Percentiles rank a stretch among this genome's conserved stretches.
These are phyloP conservation scores for Herpetotheres cachinnans DNA, from an alignment of 2,113 vertebrate genomes.

Conservation along the genomic window DNA sequence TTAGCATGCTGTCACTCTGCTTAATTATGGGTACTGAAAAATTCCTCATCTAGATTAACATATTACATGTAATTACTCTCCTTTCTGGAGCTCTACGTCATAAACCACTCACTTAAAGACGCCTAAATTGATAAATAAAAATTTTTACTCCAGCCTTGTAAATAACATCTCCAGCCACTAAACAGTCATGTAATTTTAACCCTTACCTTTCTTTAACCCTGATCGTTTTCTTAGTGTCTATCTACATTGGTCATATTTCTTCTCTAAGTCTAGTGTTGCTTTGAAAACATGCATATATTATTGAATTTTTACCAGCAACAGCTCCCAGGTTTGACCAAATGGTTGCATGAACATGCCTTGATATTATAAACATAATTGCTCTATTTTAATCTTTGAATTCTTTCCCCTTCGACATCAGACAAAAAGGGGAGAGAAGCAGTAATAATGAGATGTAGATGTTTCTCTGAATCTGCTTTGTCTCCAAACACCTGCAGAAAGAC, in stretches of 20 bases:
- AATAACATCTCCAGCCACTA: background rate
- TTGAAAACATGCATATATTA: background rate
- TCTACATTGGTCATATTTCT: background rate
- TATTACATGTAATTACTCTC: background rate
- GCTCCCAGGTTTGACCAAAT: background rate
- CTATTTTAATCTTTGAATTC: background rate
- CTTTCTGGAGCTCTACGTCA: background rate
- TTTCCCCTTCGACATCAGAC: background rate
- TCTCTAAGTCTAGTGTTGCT: background rate
- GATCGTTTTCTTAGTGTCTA: background rate
- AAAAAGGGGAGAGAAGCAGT: background rate
- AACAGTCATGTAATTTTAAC: background rate
- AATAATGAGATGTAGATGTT: background rate
- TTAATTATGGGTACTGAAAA: background rate
- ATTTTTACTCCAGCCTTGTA: background rate
- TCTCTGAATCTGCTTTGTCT: background rate
- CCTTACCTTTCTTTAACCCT: background rate
- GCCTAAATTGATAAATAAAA: background rate
- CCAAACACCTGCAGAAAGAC: background rate
- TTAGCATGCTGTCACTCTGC: background rate
- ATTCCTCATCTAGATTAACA: background rate
- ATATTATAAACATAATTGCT: background rate
- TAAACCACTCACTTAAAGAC: background rate
- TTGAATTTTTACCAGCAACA: background rate
- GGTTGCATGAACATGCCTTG: background rate